Evolutionary conservation across 1,140 invertebrate species (phyloP), one percentile per base, ranked within the genome.

Genomic region (Drosophila pandora): DNA sequence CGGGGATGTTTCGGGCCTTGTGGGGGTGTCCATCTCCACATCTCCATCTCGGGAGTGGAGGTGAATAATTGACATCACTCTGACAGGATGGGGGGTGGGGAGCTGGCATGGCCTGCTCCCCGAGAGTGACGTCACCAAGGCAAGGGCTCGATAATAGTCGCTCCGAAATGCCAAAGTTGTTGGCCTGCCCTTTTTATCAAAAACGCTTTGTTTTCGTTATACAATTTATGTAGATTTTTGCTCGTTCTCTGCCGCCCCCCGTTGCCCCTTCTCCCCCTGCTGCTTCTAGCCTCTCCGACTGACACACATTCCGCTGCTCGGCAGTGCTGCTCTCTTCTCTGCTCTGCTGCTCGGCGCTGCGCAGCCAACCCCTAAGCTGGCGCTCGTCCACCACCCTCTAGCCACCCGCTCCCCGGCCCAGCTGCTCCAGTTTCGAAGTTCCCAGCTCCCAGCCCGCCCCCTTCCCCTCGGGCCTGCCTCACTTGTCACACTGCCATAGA

Each of bases 401-500:
- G n/a, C 41, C n/a, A 17, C 17, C 21, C 10, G 23, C 56, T 43
- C n/a, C n/a, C 13, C 30, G 3, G 12, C 22, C 43, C 25, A 28
- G 4, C 48, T 87, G 81, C 82, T 85, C 81, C 81, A 85, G 61
- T 88, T 88, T 88, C 79, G 71, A 76, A 78, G 67, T 56, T 58
- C 70, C 74, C 71, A 65, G 17, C 17, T 1, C 17, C n/a, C n/a
- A 69, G 48, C 52, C 45, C 53, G 32, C 32, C 17, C 30, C 17
- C 9, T 17, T 1, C 25, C 28, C 10, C 17, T 23, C 21, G 39
- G 23, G 32, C 59, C 76, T 79, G 68, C 76, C 70, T 81, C 62
- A 79, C 74, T 82, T 87, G 82, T 85, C 61, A 85, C 82, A 85
- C 74, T 85, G 82, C 82, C 82, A 85, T 87, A 85, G 65, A 87